Evolutionary conservation across 2,888 invertebrate genomes (phyloP).

Genomic region (Ryuthela nishihirai): DNA sequence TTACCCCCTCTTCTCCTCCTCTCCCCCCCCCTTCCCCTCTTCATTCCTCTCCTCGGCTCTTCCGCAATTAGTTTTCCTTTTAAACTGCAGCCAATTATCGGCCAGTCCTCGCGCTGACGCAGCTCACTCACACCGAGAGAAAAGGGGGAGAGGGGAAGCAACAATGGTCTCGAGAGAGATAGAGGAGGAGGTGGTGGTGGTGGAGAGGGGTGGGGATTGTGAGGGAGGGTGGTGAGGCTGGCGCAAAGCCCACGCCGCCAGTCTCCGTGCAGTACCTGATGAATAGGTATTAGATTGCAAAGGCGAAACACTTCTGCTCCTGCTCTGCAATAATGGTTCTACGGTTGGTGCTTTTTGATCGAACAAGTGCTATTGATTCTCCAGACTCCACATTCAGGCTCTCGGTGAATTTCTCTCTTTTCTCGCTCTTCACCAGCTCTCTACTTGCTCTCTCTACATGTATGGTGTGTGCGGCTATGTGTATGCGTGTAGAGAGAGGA

Average conservation of each 20-base stretch:
- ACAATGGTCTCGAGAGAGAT: background rate
- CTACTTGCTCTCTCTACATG: too few relatives aligned
- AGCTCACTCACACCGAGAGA: background rate
- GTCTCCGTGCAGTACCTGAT: too few relatives aligned
- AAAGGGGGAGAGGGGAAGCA: background rate
- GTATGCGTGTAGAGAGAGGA: too few relatives aligned
- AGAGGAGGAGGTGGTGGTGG: background rate
- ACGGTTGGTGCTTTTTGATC: slow-evolving; percentile 36
- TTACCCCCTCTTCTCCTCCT: background rate
- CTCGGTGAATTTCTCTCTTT: too few relatives aligned
- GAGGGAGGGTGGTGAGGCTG: slow-evolving; percentile 5
- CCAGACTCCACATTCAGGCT: too few relatives aligned
- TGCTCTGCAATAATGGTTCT: slow-evolving; percentile 33
- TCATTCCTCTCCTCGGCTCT: background rate
- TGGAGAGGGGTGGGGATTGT: slow-evolving; percentile 10
- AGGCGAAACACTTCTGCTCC: too few relatives aligned
- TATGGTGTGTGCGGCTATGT: too few relatives aligned
- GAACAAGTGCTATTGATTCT: slow-evolving; percentile 39
- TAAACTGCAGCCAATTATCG: too few relatives aligned
- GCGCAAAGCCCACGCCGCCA: too few relatives aligned
- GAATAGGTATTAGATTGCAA: too few relatives aligned
- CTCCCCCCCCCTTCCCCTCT: background rate
- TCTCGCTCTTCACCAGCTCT: too few relatives aligned
- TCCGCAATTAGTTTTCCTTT: background rate
- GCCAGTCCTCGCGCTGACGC: background rate